A percentile compares a stretch with the other conserved stretches of the same genome.
phyloP scores from a whole-genome alignment of 2,888 invertebrate genomes.

The Chirona hameri region DNA sequence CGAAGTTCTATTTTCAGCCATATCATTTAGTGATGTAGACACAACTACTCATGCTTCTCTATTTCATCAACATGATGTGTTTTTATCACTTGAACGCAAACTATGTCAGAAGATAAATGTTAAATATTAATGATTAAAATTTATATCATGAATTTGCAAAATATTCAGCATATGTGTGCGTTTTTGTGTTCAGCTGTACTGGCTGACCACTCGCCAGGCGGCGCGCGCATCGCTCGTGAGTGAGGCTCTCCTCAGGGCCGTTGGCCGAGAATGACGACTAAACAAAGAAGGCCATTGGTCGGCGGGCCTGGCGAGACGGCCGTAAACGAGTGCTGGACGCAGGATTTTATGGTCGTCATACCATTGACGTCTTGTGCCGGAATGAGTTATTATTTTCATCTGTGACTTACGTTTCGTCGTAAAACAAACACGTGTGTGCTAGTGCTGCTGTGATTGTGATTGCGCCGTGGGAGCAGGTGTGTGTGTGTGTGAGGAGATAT shows the following conservation, averaged over 20 bases:
- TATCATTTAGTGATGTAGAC: not conserved
- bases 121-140: too few relatives aligned
- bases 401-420: conserved; percentile 24
- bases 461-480: not conserved
- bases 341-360: conserved; percentile 30
- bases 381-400: conserved; percentile 28
- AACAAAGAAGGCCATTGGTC: conserved; percentile 31
- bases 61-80: not conserved
- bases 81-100: not conserved
- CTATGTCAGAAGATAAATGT: too few relatives aligned
- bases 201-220: not conserved
- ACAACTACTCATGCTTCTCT: not conserved
- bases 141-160: too few relatives aligned
- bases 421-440: conserved; percentile 12
- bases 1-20: too few relatives aligned
- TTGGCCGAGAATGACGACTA: conserved; percentile 27
- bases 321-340: conserved; percentile 14
- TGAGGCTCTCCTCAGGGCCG: conserved; percentile 2
- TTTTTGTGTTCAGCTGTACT: not conserved
- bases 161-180: too few relatives aligned
- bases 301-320: conserved; percentile 1
- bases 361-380: conserved; percentile 28
- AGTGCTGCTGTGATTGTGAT: conserved; percentile 13
- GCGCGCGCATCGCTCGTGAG: not conserved
- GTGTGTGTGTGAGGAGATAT: not conserved